Evolutionary conservation across 2,797 vertebrate species (phyloP), one percentile per base, ranked within the genome.

Genomic region (Danio tinwini): DNA sequence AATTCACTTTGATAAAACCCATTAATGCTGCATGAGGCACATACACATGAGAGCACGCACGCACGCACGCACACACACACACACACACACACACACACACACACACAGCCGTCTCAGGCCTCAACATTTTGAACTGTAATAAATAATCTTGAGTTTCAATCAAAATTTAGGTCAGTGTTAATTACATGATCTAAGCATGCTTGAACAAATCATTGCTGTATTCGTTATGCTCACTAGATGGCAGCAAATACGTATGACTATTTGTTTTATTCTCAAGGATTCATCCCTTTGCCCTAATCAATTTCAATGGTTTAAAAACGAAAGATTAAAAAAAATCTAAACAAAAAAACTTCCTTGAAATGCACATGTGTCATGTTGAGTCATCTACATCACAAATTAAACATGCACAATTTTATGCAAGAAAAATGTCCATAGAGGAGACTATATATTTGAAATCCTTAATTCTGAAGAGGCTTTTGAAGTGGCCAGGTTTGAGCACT

Each of bases 1-100:
- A 52, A 74, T 74, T 74, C 56, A 81, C 62, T 78, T 78, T 74
- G 53, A 81, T 81, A 76, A 81, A 80, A 74, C 56, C 47, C 50
- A 81, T 74, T 74, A 73, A 82, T 65, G 40, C 42, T 64, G 21
- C 67, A 62, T 9, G 53, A 62, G 14, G 21, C 39, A 68, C 42
- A 67, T 5, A 44, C 16, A 45, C 39, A 10, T 11, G 29, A 5
- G 49, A 52, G 19, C n/a, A 42, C 5, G 16, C 17, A 42, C 8
- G 40, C 45, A 45, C 12, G 39, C 74, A 55, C 39, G 40, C 72
- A 42, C 45, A 42, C 14, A 47, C 47, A 55, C 55, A 49, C 56
- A 56, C 21, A 45, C 9, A n/a, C n/a, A n/a, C n/a, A n/a, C n/a
- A n/a, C n/a, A n/a, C n/a, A n/a, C n/a, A n/a, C n/a, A n/a, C n/a